Conservation (phyloP, 2,888 invertebrate genomes). For the Drosophila paracracens region DNA sequence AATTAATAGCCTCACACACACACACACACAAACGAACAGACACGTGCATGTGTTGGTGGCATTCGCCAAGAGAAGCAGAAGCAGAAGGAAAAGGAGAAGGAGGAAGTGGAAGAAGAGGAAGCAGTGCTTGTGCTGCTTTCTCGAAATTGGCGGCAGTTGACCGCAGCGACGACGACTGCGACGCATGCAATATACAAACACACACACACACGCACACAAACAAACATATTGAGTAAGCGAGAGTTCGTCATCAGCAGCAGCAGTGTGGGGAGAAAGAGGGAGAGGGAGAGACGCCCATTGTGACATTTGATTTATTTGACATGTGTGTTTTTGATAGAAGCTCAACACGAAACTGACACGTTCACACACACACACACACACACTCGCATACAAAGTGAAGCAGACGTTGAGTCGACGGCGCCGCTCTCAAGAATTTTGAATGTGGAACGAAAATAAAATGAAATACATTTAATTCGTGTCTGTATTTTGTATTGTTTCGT, state of each 20-base stretch:
- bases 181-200: constrained; percentile 50
- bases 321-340: constrained; percentile 83
- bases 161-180: constrained; percentile 60
- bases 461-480: constrained; percentile 59
- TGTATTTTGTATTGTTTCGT: constrained; percentile 32
- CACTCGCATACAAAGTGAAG: constrained; percentile 12
- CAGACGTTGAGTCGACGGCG: constrained; percentile 48
- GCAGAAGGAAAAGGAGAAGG: background rate
- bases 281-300: constrained; percentile 57
- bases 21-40: constrained; percentile 25
- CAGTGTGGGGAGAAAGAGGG: background rate
- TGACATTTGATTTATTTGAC: constrained; percentile 84
- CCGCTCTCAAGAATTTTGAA: constrained; percentile 62
- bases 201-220: constrained; percentile 20
- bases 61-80: constrained; percentile 36
- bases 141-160: constrained; percentile 76
- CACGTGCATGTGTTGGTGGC: constrained; percentile 47
- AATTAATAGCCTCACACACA: constrained; percentile 71
- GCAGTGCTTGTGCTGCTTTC: constrained; percentile 41
- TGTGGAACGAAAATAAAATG: constrained; percentile 61
- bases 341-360: constrained; percentile 81
- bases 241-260: constrained; percentile 68
- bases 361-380: constrained; percentile 37
- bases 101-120: constrained; percentile 21
- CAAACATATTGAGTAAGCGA: constrained; percentile 46